Base-by-base conservation (phyloP, 2,113 vertebrate species). In the Microcebus murinus region DNA sequence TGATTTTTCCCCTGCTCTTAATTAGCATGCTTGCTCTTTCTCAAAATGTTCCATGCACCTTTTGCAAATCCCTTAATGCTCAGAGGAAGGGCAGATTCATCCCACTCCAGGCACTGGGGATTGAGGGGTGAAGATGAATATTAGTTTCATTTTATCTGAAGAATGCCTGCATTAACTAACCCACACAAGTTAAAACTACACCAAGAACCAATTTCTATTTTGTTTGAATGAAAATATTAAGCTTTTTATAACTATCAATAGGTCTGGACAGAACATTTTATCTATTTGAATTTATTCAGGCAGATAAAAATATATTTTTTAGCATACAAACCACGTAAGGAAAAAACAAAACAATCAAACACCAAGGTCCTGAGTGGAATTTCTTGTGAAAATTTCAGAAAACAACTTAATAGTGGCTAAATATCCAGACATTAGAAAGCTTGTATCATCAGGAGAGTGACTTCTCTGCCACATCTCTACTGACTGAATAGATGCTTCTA, bases 191-290 rank as follows among this genome's bases (percentile, higher is more conserved):
- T 12, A 96, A 89, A 96, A 76, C 39, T 45, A n/a, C 31, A 55
- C 59, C 67, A 93, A 63, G 17, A 86, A n/a, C 31, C 73, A 91
- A 76, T 36, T 92, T 90, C 29, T 39, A 20, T 63, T 96, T 76
- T 59, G 9, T 87, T 95, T 74, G 42, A 87, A 79, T 86, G 42
- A 39, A 73, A 95, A 68, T 17, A 17, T 88, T 86, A 70, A 95
- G 34, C 13, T 85, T 91, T 91, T 96, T 68, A 79, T 74, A 89
- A 91, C 65, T 91, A 93, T 42, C 21, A 91, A 36, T 12, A 31
- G 3, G 27, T 84, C 63, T 68, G 18, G 29, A 89, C 94, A 86
- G 27, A 45, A n/a, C 55, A 87, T 91, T 92, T 89, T 73, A 57
- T 73, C 57, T 59, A 84, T 29, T 95, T 80, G 2, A 9, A 90